Conservation (phyloP, 1,140 invertebrate genomes). For the Drosophila arawakana region DNA sequence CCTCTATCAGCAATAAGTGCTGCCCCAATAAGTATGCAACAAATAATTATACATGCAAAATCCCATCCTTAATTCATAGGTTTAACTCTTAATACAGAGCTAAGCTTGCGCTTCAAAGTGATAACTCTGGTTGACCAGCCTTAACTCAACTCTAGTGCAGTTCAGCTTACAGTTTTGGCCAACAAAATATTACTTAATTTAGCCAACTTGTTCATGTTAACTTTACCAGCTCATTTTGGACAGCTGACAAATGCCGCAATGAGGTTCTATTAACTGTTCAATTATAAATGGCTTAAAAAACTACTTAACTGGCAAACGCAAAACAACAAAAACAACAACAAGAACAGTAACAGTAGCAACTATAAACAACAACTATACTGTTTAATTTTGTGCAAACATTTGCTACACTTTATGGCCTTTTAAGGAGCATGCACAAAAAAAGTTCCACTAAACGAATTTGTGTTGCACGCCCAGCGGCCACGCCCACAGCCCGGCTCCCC, state of each 20-base stretch:
- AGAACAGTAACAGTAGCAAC: constrained; percentile 1
- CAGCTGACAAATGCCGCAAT: constrained; percentile 13
- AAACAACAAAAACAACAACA: constrained; percentile 4
- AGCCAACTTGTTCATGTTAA: background rate
- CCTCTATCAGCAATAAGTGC: too few species aligned
- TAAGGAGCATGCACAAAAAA: constrained; percentile 50
- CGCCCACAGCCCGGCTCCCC: background rate
- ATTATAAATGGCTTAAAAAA: constrained; percentile 56
- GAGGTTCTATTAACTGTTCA: constrained; percentile 70
- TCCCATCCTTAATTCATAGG: too few species aligned
- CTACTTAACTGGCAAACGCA: constrained; percentile 18
- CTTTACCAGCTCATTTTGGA: constrained; percentile 9
- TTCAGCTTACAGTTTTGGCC: background rate
- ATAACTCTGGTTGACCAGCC: background rate
- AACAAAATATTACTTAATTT: constrained; percentile 2
- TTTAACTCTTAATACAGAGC: background rate
- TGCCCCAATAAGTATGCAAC: too few species aligned
- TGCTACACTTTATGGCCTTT: constrained; percentile 69
- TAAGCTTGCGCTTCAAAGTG: background rate
- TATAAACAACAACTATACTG: constrained; percentile 34
- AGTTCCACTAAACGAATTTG: constrained; percentile 68
- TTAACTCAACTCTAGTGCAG: background rate
- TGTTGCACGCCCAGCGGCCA: constrained; percentile 42
- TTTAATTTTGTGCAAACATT: constrained; percentile 73
- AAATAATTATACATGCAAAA: too few species aligned